A percentile compares a stretch with the other conserved stretches of the same genome.
phyloP scores from a whole-genome alignment of 2,113 vertebrate genomes.

The Trogon melanurus region DNA sequence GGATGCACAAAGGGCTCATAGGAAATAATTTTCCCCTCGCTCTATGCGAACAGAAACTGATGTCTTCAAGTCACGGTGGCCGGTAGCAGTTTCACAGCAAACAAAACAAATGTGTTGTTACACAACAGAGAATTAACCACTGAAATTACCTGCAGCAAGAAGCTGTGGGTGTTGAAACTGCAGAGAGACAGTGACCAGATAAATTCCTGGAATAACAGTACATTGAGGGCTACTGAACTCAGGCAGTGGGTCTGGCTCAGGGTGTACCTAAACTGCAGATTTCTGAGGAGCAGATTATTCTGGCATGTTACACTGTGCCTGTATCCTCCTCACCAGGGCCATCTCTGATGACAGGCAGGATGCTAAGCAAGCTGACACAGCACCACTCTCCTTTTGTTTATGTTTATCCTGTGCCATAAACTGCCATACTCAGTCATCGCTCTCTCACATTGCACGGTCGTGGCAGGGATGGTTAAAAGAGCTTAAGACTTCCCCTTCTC shows the following conservation, averaged over 20 bases:
- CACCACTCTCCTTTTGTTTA: neutral
- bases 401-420: neutral
- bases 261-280: neutral
- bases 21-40: neutral
- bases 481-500: neutral
- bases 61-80: neutral
- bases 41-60: neutral
- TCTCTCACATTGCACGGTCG: neutral
- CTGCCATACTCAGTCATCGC: fast-evolving
- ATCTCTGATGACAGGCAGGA: neutral
- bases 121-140: neutral
- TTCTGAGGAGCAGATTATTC: neutral
- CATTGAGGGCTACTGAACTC: neutral
- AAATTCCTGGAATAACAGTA: neutral
- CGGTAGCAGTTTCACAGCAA: neutral
- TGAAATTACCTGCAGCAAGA: neutral
- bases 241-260: fast-evolving
- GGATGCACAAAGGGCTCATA: neutral
- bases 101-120: fast-evolving
- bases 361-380: neutral
- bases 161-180: neutral
- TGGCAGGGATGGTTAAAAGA: neutral
- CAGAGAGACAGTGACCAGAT: fast-evolving
- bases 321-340: neutral
- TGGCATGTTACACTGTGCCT: fast-evolving